phyloP scores from a whole-genome alignment of 2,113 vertebrate species.

The Triplophysa dalaica region DNA sequence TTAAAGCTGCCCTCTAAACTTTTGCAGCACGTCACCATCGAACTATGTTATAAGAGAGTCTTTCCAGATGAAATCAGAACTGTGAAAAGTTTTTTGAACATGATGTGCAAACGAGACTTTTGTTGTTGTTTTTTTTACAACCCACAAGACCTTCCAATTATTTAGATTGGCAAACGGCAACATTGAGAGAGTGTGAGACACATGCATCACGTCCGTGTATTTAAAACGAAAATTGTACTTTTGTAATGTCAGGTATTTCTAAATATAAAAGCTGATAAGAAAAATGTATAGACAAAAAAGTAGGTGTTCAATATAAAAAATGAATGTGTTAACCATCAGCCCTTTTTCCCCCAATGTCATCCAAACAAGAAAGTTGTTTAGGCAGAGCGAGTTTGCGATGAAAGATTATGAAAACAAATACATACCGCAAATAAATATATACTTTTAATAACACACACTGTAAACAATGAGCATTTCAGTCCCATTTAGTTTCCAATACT shows the following conservation, averaged over 20 bases:
- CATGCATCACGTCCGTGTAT: too few relatives aligned
- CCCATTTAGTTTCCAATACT: conserved; percentile 10
- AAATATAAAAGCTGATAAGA: not conserved
- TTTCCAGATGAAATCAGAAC: conserved; percentile 5
- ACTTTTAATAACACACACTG: not conserved
- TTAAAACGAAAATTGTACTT: too few relatives aligned
- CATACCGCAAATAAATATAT: too few relatives aligned
- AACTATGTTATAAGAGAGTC: not conserved
- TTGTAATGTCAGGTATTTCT: not conserved
- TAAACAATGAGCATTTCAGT: not conserved
- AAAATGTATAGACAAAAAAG: not conserved
- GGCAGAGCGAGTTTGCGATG: too few relatives aligned
- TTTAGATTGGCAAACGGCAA: not conserved
- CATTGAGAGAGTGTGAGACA: conserved; percentile 3
- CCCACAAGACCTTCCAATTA: not conserved
- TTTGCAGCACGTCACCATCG: conserved; percentile 18
- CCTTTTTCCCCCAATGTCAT: too few relatives aligned
- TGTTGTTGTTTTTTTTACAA: not conserved
- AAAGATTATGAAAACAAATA: too few relatives aligned
- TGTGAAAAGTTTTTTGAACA: not conserved
- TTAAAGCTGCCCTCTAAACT: conserved; percentile 25
- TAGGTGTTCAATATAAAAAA: not conserved
- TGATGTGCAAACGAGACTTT: not conserved
- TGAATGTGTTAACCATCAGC: too few relatives aligned
- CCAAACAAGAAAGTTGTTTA: too few relatives aligned